A percentile compares a stretch with the other conserved stretches of the same genome.
Conservation (phyloP, 2,113 vertebrate genomes). For the Sebastes schlegelii region DNA sequence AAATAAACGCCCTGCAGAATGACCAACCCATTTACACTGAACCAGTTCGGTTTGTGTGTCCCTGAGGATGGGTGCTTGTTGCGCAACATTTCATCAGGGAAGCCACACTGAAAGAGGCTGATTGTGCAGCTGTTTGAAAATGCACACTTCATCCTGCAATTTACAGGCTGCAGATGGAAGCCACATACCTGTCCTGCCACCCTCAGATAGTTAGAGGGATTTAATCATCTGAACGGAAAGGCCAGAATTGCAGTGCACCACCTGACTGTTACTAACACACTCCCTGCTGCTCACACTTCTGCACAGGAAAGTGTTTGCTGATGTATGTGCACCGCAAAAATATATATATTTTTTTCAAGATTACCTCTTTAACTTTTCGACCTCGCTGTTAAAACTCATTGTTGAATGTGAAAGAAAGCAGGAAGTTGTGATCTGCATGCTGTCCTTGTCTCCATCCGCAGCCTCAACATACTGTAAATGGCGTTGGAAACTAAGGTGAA, state of each 20-base stretch:
- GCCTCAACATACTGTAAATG: slow-evolving; percentile 57
- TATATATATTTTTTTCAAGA: neutral
- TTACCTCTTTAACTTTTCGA: neutral
- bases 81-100: no score
- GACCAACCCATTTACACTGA: no score
- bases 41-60: no score
- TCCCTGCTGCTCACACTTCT: slow-evolving; percentile 23
- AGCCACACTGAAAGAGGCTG: no score
- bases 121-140: slow-evolving; percentile 44
- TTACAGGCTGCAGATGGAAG: slow-evolving; percentile 44
- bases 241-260: slow-evolving; percentile 25
- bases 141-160: slow-evolving; percentile 21
- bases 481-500: slow-evolving; percentile 26
- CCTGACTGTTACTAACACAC: slow-evolving; percentile 35
- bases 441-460: slow-evolving; percentile 20
- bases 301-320: neutral
- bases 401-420: slow-evolving; percentile 1
- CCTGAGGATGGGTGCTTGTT: no score
- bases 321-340: neutral
- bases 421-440: slow-evolving; percentile 34
- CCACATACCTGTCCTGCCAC: slow-evolving; percentile 35
- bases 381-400: neutral
- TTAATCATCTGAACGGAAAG: slow-evolving; percentile 47
- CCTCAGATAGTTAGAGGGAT: slow-evolving; percentile 50
- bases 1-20: no score